Evolutionary conservation across 2,888 invertebrate genomes (phyloP).

Genomic region (Drosophila kuntzei): DNA sequence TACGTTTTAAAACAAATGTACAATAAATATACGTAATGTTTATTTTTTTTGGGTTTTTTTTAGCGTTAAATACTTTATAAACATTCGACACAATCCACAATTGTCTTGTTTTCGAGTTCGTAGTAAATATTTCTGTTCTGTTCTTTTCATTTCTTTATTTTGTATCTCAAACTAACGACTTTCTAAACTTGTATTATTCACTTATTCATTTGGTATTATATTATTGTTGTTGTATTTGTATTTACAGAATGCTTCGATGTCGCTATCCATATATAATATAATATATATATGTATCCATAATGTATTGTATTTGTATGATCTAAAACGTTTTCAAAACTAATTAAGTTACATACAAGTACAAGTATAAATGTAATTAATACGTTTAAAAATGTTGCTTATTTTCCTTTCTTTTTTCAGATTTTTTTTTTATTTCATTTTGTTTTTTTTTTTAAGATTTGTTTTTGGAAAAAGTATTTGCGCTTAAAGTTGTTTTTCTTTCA

Average conservation of each 20-base stretch:
- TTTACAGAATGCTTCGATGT: constrained; percentile 81
- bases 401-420: constrained; percentile 12
- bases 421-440: constrained; percentile 29
- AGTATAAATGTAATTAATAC: constrained; percentile 76
- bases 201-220: constrained; percentile 24
- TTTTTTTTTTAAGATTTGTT: constrained; percentile 28
- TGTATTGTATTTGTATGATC: constrained; percentile 62
- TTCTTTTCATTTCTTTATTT: neutral
- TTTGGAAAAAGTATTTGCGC: constrained; percentile 75
- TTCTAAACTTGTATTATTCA: constrained; percentile 31
- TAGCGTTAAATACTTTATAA: constrained; percentile 36
- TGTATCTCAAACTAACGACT: constrained; percentile 19
- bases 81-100: constrained; percentile 49
- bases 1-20: constrained; percentile 46
- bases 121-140: constrained; percentile 26
- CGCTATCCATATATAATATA: constrained; percentile 63
- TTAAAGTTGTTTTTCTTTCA: constrained; percentile 49
- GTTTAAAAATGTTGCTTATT: constrained; percentile 73
- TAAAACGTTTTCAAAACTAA: constrained; percentile 80
- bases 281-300: constrained; percentile 32
- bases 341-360: constrained; percentile 73
- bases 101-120: constrained; percentile 55
- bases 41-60: constrained; percentile 1
- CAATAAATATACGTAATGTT: constrained; percentile 38
- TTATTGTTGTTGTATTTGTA: constrained; percentile 58